A percentile compares a stretch with the other conserved stretches of the same genome.
These are phyloP conservation scores for Andrena marginata DNA, from an alignment of 2,888 invertebrate genomes.

Conservation along the genomic window DNA sequence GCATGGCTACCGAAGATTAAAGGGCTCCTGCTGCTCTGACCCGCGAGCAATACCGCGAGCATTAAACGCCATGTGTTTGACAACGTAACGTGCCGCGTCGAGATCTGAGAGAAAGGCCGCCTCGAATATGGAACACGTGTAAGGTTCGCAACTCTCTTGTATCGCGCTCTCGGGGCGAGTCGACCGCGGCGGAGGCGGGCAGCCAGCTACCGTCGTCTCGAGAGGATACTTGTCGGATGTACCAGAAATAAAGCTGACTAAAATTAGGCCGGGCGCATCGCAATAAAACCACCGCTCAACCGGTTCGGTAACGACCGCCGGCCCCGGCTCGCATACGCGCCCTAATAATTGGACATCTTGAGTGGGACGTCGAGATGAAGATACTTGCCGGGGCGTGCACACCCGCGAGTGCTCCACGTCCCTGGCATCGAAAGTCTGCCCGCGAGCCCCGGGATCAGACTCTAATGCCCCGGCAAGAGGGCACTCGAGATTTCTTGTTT, in stretches of 20 bases:
- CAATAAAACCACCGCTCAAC: conserved; percentile 64
- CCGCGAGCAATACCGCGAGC: conserved; percentile 79
- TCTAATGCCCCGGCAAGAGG: conserved; percentile 25
- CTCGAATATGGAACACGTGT: conserved; percentile 79
- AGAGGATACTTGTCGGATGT: conserved; percentile 71
- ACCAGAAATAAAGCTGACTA: conserved; percentile 71
- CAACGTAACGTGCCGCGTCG: conserved; percentile 81
- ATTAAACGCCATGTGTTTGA: conserved; percentile 83
- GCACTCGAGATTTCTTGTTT: conserved; percentile 37
- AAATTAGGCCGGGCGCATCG: conserved; percentile 70
- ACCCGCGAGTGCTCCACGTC: background rate
- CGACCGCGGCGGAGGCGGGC: background rate
- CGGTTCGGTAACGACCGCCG: conserved; percentile 60
- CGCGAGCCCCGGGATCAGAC: background rate
- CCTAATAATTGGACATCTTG: conserved; percentile 65
- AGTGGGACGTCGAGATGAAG: conserved; percentile 54
- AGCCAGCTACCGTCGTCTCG: conserved; percentile 20
- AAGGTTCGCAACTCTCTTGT: conserved; percentile 71
- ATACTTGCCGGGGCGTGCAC: conserved; percentile 34
- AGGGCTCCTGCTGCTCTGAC: conserved; percentile 75
- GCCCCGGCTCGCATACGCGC: conserved; percentile 39
- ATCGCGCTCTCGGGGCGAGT: background rate
- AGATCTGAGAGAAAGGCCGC: conserved; percentile 79
- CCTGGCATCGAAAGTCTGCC: conserved; percentile 8
- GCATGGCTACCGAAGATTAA: conserved; percentile 76